phyloP scores from a whole-genome alignment of 2,888 invertebrate genomes.

The Ophion ventricosus region DNA sequence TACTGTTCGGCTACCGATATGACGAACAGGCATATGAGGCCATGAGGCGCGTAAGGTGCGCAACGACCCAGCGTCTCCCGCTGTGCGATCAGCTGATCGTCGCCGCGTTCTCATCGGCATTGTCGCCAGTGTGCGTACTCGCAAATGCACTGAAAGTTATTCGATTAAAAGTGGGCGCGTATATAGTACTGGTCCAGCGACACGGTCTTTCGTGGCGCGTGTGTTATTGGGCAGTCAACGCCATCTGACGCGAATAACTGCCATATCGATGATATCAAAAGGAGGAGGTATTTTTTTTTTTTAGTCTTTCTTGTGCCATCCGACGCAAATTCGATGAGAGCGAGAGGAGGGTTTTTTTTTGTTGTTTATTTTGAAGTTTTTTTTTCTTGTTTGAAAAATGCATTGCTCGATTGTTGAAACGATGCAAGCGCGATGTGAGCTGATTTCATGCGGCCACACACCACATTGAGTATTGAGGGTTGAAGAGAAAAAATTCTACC shows the following conservation, averaged over 20 bases:
- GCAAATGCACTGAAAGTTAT: background rate
- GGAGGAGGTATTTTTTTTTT: background rate
- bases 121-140: background rate
- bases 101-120: background rate
- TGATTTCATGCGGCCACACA: background rate
- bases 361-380: background rate
- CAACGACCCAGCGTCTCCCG: background rate
- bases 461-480: background rate
- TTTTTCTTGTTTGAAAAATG: background rate
- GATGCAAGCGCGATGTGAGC: background rate
- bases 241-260: background rate
- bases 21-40: background rate
- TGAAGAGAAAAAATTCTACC: background rate
- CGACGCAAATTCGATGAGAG: background rate
- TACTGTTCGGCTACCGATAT: background rate
- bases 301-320: too few species aligned
- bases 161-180: background rate
- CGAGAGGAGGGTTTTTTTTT: background rate
- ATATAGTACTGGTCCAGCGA: background rate
- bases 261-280: background rate
- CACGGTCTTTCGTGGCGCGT: background rate
- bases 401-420: background rate
- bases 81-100: background rate
- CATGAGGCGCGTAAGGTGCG: background rate
- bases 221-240: background rate